A percentile compares a stretch with the other conserved stretches of the same genome.
phyloP scores from a whole-genome alignment of 2,888 invertebrate genomes.

The Melanophora roralis region DNA sequence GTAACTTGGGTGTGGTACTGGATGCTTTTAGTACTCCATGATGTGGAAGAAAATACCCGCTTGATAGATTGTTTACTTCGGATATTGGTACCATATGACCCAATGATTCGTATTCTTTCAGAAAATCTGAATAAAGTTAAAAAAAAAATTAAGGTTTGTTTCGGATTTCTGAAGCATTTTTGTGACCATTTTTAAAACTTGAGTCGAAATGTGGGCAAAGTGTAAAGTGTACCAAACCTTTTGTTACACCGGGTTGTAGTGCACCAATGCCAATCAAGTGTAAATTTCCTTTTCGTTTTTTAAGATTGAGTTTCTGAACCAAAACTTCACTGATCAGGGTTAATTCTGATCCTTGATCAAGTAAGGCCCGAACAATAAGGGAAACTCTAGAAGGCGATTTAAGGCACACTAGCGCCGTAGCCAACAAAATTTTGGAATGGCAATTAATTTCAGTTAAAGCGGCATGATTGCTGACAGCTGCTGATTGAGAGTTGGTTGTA shows the following conservation, averaged over 20 bases:
- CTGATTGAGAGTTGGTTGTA: too few relatives aligned
- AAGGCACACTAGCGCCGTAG: not conserved
- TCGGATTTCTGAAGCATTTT: not conserved
- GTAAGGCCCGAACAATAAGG: not conserved
- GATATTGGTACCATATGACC: not conserved
- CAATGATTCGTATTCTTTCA: not conserved
- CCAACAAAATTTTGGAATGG: not conserved
- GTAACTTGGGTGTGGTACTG: slow-evolving; percentile 12
- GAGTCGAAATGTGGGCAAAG: slow-evolving; percentile 1
- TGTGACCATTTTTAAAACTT: too few relatives aligned
- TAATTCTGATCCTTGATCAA: slow-evolving; percentile 35
- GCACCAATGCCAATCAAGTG: slow-evolving; percentile 4
- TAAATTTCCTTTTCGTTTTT: slow-evolving; percentile 1
- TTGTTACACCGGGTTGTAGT: not conserved
- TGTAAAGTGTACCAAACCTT: slow-evolving; percentile 13
- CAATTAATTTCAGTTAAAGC: not conserved
- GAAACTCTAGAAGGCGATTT: not conserved
- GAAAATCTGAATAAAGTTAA: not conserved
- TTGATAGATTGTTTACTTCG: too few relatives aligned
- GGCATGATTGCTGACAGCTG: slow-evolving; percentile 23
- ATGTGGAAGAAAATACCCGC: slow-evolving; percentile 12
- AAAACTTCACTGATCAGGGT: too few relatives aligned
- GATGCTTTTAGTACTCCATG: not conserved
- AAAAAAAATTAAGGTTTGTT: not conserved
- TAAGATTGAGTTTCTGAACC: slow-evolving; percentile 7